Evolutionary conservation across 2,888 invertebrate genomes (phyloP), one percentile per base, ranked within the genome.

Genomic region (Nasonovia ribisnigri): DNA sequence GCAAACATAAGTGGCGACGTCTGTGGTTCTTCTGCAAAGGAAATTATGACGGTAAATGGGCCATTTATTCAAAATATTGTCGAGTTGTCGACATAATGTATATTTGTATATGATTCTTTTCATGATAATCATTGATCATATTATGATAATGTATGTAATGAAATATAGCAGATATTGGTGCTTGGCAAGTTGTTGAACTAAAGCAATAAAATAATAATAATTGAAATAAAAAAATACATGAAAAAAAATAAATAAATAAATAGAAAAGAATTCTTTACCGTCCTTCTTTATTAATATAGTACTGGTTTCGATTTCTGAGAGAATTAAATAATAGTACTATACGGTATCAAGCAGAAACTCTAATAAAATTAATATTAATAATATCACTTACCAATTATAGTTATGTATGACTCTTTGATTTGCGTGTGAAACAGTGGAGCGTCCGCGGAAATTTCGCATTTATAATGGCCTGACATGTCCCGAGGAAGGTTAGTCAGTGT

Each of bases 391-490:
- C 97, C 97, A 94, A 97, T 97, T 90, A 97, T 97, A 95, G 97
- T 97, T 95, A 97, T 97, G 20, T 96, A 96, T 10, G 97, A 97
- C 1, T 96, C 96, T 95, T 96, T 96, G 95, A 97, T 97, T 95
- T 96, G 96, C 0, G 97, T 97, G 96, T 97, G 97, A 95, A 97
- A 97, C 90, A 96, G 96, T 0, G 97, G 97, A 1, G 97, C 97
- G 95, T 97, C 97, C 0, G 97, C 97, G 0, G 97, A 97, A 92
- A 97, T 97, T 95, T 97, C 97, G 95, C 97, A 97, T 96, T 97
- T 97, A 96, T 97, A 97, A 95, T 96, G 96, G 5, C 97, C 97
- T 94, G 97, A 97, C 95, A 97, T 96, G 29, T 97, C 96, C 88
- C 97, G 96, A 95, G 97, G 97, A 95, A 97, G 96, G 95, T 97